Percentiles rank a stretch among this genome's conserved stretches.
phyloP scores from a whole-genome alignment of 2,797 vertebrate species.

The Pangasius mekongensis region DNA sequence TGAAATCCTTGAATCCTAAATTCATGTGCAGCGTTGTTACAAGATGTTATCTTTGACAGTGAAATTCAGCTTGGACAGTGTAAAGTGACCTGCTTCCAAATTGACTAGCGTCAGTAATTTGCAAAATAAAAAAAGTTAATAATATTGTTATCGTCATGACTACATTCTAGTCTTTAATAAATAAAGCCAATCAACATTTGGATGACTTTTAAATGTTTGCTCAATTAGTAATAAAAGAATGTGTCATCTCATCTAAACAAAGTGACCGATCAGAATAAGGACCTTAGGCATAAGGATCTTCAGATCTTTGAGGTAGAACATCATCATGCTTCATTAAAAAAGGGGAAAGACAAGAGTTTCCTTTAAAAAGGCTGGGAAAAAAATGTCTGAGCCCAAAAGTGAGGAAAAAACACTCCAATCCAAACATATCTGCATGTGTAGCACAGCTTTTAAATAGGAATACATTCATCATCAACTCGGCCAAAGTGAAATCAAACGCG shows the following conservation, averaged over 20 bases:
- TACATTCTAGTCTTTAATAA: neutral
- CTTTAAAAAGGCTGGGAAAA: neutral
- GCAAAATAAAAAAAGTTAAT: neutral
- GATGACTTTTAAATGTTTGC: neutral
- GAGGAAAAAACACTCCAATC: neutral
- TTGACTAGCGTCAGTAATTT: neutral
- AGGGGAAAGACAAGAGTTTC: too few relatives aligned
- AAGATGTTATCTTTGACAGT: neutral
- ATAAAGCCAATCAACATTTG: conserved; percentile 1
- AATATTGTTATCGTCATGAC: neutral
- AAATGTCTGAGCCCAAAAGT: neutral
- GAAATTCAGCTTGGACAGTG: neutral
- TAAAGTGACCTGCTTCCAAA: neutral
- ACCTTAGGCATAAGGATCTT: neutral
- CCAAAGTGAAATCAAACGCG: conserved; percentile 36
- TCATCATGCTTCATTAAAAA: neutral
- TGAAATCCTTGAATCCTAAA: neutral
- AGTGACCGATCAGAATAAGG: neutral
- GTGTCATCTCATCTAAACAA: neutral
- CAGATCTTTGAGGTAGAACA: neutral
- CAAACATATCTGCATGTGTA: neutral
- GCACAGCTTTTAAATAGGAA: conserved; percentile 38
- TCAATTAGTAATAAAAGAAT: neutral
- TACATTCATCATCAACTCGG: conserved; percentile 26
- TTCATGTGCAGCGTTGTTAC: neutral